These are phyloP conservation scores for Ligdia adustata DNA, from an alignment of 2,888 invertebrate genomes.

Conservation along the genomic window DNA sequence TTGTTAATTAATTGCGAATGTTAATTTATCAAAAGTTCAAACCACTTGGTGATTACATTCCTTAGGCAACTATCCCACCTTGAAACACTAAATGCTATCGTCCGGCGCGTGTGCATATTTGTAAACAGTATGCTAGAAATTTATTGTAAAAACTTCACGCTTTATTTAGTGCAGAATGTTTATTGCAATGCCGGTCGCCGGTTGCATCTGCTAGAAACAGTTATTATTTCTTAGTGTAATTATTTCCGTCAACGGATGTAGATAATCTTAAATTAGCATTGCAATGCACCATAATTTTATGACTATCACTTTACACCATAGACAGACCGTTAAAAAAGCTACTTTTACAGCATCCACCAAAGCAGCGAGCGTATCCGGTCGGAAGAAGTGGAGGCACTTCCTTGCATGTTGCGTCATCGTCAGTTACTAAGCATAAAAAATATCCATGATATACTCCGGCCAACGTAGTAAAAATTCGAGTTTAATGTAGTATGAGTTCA, in stretches of 20 bases:
- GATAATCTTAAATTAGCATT: slow-evolving; percentile 19
- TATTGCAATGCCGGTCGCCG: slow-evolving; percentile 15
- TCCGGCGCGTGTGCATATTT: slow-evolving; percentile 30
- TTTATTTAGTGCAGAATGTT: slow-evolving; percentile 21
- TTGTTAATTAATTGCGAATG: slow-evolving; percentile 11
- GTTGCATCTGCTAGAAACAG: slow-evolving; percentile 1
- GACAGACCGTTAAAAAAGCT: slow-evolving; percentile 15
- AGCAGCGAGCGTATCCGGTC: slow-evolving; percentile 44
- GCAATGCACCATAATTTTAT: slow-evolving; percentile 22
- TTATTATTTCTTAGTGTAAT: slow-evolving; percentile 12
- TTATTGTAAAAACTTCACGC: slow-evolving; percentile 25
- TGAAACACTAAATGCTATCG: slow-evolving; percentile 33
- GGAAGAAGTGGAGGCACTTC: slow-evolving; percentile 45
- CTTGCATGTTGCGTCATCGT: slow-evolving; percentile 42
- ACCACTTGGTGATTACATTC: slow-evolving; percentile 28
- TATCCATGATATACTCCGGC: slow-evolving; percentile 25
- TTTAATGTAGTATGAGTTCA: slow-evolving; percentile 23
- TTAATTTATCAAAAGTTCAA: slow-evolving; percentile 14
- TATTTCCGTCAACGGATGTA: slow-evolving; percentile 23
- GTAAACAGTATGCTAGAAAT: slow-evolving; percentile 31
- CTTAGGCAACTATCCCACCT: slow-evolving; percentile 32
- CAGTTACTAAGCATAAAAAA: slow-evolving; percentile 32
- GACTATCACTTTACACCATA: slow-evolving; percentile 11
- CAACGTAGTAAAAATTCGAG: slow-evolving; percentile 20
- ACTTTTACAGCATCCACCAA: slow-evolving; percentile 31